These are phyloP conservation scores for Trachelus stipa DNA, from an alignment of 2,888 invertebrate genomes.

Conservation along the genomic window DNA sequence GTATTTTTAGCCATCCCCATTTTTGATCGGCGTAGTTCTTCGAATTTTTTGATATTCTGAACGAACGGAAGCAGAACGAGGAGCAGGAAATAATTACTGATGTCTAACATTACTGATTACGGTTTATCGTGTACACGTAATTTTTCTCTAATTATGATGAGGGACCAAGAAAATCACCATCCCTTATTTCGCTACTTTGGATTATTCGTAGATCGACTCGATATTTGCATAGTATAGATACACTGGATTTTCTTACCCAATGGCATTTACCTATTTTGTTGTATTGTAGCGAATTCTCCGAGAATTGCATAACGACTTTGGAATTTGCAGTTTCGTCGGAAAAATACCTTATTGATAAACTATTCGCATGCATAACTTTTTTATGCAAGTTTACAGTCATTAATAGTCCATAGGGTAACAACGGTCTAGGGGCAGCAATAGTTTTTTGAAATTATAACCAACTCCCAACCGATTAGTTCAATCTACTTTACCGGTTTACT, in stretches of 20 bases:
- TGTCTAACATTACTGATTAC: too few relatives aligned
- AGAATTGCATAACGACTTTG: neutral
- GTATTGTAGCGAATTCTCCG: neutral
- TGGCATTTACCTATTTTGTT: neutral
- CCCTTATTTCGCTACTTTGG: neutral
- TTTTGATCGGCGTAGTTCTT: neutral
- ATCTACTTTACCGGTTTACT: too few relatives aligned
- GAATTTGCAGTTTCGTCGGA: neutral
- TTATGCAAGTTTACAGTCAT: too few relatives aligned
- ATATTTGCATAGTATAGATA: neutral
- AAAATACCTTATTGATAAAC: neutral
- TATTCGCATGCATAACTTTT: neutral
- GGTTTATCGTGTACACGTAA: neutral
- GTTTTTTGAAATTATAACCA: too few relatives aligned
- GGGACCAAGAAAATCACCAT: rapidly evolving
- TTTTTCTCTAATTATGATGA: neutral
- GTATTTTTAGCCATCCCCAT: neutral
- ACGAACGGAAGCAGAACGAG: neutral
- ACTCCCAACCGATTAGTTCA: too few relatives aligned
- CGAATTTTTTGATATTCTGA: neutral
- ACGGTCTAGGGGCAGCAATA: too few relatives aligned
- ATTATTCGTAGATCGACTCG: neutral
- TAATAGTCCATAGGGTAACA: too few relatives aligned
- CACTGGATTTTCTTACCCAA: neutral
- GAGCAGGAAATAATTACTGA: too few relatives aligned